Percentiles rank a stretch among this genome's conserved stretches.
These are phyloP conservation scores for Cynocephalus volans DNA, from an alignment of 2,113 vertebrate genomes.

Conservation along the genomic window DNA sequence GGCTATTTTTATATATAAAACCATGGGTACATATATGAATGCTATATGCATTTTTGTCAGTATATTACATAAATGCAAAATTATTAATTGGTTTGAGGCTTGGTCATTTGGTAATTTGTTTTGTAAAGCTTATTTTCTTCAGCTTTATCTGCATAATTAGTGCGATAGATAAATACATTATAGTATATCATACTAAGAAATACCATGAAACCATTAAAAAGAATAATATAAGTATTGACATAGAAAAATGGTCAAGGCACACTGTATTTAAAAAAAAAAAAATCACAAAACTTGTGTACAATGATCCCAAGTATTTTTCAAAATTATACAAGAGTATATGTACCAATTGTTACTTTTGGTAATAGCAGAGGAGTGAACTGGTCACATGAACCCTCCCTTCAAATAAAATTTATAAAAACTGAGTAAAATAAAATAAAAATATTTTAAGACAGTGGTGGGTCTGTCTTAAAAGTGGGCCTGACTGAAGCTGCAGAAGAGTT, in stretches of 20 bases:
- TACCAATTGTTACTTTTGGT: neutral
- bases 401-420: neutral
- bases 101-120: neutral
- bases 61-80: neutral
- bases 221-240: neutral
- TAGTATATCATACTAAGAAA: neutral
- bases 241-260: neutral
- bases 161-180: neutral
- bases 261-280: too few species aligned
- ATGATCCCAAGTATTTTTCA: neutral
- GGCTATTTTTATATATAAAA: neutral
- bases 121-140: neutral
- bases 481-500: neutral
- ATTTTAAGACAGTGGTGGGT: neutral
- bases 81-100: neutral
- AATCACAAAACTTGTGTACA: neutral
- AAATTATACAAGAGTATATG: neutral
- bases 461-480: neutral
- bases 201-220: neutral
- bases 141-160: neutral
- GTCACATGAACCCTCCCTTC: neutral
- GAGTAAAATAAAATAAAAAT: neutral
- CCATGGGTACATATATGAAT: neutral
- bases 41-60: neutral
- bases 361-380: neutral